Evolutionary conservation across 2,113 vertebrate genomes (phyloP).

Genomic region (Thamnophis sirtalis): DNA sequence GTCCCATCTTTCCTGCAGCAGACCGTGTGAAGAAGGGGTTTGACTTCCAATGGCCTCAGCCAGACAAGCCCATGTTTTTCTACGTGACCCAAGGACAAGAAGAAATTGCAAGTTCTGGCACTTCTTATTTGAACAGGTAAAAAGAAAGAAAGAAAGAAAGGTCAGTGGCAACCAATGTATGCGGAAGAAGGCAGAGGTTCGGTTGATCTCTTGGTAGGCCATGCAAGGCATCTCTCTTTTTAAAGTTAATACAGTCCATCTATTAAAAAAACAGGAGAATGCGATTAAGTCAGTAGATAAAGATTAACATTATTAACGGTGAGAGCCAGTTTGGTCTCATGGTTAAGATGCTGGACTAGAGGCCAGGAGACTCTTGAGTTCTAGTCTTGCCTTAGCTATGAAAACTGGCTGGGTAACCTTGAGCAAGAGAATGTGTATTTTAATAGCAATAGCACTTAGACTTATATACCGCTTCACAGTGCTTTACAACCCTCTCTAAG

Average conservation of each 20-base stretch:
- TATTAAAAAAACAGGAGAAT: neutral
- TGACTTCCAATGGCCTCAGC: slow-evolving; percentile 98
- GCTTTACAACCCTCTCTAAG: too few relatives aligned
- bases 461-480: too few relatives aligned
- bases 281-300: neutral
- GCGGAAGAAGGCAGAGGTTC: neutral
- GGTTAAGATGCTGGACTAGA: neutral
- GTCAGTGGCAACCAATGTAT: neutral
- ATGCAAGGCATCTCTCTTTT: neutral
- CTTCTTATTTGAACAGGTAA: slow-evolving; percentile 96
- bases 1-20: slow-evolving; percentile 59
- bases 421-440: neutral
- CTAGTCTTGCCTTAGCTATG: neutral
- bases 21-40: slow-evolving; percentile 98
- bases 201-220: neutral
- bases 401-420: neutral
- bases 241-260: neutral
- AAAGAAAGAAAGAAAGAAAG: neutral
- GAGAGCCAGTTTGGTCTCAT: neutral
- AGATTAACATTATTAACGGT: neutral
- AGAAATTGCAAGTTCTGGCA: slow-evolving; percentile 97
- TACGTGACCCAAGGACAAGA: slow-evolving; percentile 98
- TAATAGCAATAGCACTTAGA: too few relatives aligned
- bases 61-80: slow-evolving; percentile 99
- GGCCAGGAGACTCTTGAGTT: neutral